phyloP scores from a whole-genome alignment of 2,888 invertebrate species.

The Apodemia hepburni region DNA sequence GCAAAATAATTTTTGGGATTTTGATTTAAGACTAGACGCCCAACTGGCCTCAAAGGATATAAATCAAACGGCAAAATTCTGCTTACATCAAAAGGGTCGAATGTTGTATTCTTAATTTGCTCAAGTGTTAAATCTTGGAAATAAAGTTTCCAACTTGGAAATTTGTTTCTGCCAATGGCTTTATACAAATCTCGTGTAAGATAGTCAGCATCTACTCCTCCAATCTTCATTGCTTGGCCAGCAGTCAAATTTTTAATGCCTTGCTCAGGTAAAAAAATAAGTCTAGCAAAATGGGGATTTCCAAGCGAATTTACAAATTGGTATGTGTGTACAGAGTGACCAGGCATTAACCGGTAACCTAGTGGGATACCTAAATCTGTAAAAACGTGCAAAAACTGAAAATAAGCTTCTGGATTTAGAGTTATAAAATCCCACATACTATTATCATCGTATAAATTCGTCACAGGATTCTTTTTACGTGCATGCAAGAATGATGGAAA shows the following conservation, averaged over 20 bases:
- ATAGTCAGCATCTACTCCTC: conserved; percentile 91
- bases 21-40: conserved; percentile 88
- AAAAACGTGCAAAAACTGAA: conserved; percentile 87
- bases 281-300: conserved; percentile 88
- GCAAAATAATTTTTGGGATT: conserved; percentile 96
- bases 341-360: conserved; percentile 93
- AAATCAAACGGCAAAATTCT: conserved; percentile 88
- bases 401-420: conserved; percentile 82
- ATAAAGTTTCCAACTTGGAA: conserved; percentile 87
- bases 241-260: conserved; percentile 87
- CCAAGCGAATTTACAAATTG: conserved; percentile 88
- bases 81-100: conserved; percentile 95
- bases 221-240: conserved; percentile 82
- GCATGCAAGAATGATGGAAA: conserved; percentile 82
- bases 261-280: conserved; percentile 93
- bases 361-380: conserved; percentile 94
- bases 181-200: conserved; percentile 91
- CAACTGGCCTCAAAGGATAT: conserved; percentile 90
- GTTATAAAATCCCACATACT: conserved; percentile 76
- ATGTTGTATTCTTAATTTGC: conserved; percentile 86
- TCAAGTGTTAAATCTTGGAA: conserved; percentile 91
- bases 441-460: conserved; percentile 50
- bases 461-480: conserved; percentile 77
- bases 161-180: conserved; percentile 86
- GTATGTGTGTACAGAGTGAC: conserved; percentile 93